Base-by-base conservation (phyloP, 2,888 invertebrate species). In the Tridacna gigas region DNA sequence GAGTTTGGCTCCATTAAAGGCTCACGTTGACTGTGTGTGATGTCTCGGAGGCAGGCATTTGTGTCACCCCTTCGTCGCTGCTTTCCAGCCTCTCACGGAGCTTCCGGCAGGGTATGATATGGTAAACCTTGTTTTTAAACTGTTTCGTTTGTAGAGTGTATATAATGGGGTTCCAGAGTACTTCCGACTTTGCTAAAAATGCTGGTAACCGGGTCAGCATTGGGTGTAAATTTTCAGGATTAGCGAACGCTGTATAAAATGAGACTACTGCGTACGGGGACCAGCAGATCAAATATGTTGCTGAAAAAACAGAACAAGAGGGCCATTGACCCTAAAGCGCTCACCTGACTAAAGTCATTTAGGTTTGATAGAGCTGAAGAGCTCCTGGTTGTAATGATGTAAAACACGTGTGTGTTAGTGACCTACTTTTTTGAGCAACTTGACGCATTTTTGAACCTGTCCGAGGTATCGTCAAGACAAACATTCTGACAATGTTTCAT, bases 251-350 rank as follows among this genome's bases (percentile, higher is more conserved):
- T 12, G 25, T 45, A 47, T 79, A 79, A 63, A 79, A 79, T 26
- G 78, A 79, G 18, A 76, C 76, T 26, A 81, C 28, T 22, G 81
- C 71, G 47, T 81, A 81, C 11, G 81, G 81, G 20, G 77, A 73
- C 81, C 81, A 77, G 15, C 71, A 71, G 5, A 77, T 22, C 1
- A 81, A 26, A 63, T 71, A 81, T 11, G 76, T n/a, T 9, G 37
- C 81, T 81, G 77, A 26, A 81, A 81, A 13, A 18, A 51, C n/a
- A n/a, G n/a, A n/a, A n/a, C n/a, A n/a, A n/a, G n/a, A n/a, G n/a
- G n/a, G n/a, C n/a, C n/a, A n/a, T n/a, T n/a, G n/a, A n/a, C n/a
- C n/a, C n/a, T n/a, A n/a, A n/a, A n/a, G n/a, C n/a, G n/a, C n/a
- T n/a, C n/a, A n/a, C n/a, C n/a, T n/a, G n/a, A n/a, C n/a, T n/a